Conservation (phyloP, 2,797 vertebrate species). For the Poeciliopsis paucimaculata region DNA sequence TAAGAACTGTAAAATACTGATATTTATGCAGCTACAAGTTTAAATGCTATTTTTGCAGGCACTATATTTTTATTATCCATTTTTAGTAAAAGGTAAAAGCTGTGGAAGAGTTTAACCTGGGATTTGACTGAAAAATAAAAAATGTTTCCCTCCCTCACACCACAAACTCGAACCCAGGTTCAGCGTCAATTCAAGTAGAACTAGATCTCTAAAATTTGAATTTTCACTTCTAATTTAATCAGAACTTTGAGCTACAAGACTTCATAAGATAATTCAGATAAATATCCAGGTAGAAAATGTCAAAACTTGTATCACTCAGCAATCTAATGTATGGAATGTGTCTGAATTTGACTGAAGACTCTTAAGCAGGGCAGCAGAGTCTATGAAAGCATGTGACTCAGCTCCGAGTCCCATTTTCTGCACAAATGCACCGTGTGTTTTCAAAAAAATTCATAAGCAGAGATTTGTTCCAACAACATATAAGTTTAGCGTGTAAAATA, state of each 20-base stretch:
- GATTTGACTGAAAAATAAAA: not conserved
- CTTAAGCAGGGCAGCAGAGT: not conserved
- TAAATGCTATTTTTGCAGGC: not conserved
- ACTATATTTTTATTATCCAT: not conserved
- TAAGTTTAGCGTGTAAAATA: slow-evolving; percentile 17
- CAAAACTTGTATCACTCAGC: not conserved
- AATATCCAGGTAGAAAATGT: not conserved
- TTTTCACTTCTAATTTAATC: not conserved
- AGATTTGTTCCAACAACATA: slow-evolving; percentile 21
- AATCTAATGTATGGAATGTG: not conserved
- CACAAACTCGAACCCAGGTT: not conserved
- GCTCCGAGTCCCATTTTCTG: not conserved
- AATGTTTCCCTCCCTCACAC: not conserved
- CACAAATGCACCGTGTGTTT: slow-evolving; percentile 1
- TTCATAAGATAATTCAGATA: not conserved
- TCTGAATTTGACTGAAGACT: not conserved
- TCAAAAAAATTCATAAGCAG: slow-evolving; percentile 8
- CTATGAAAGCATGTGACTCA: slow-evolving; percentile 2
- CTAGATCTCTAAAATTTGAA: not conserved
- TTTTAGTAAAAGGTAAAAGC: not conserved
- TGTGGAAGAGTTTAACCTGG: not conserved
- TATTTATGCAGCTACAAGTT: not conserved
- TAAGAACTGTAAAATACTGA: not conserved
- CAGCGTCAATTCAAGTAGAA: not conserved
- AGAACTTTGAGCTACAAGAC: not conserved